phyloP scores from a whole-genome alignment of 2,888 invertebrate species.

The Furcula furcula region DNA sequence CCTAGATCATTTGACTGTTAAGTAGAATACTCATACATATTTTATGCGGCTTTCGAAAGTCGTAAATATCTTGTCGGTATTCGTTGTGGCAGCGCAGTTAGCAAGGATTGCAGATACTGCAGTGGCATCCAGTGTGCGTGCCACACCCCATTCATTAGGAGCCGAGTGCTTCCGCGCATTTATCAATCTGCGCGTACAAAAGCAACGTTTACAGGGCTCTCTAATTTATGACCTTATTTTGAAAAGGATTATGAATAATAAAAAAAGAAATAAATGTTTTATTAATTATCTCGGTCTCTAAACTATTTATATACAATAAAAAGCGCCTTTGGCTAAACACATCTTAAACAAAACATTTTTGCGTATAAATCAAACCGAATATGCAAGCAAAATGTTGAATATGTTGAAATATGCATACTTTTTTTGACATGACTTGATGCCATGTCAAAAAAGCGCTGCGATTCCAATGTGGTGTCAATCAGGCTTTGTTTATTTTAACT shows the following conservation, averaged over 20 bases:
- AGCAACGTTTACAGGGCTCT: constrained; percentile 31
- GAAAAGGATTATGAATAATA: not conserved
- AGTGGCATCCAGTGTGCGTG: constrained; percentile 68
- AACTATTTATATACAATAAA: too few species aligned
- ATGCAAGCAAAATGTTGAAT: constrained; percentile 34
- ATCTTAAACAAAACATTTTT: too few species aligned
- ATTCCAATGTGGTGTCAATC: too few species aligned
- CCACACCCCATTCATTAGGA: constrained; percentile 78
- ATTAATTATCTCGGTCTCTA: too few species aligned
- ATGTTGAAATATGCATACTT: constrained; percentile 38
- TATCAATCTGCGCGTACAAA: constrained; percentile 70
- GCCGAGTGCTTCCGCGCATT: constrained; percentile 79
- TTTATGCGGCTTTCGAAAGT: too few species aligned
- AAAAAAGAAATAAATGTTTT: too few species aligned
- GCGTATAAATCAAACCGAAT: constrained; percentile 36
- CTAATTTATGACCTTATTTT: not conserved
- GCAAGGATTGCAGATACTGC: constrained; percentile 65
- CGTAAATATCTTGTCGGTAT: constrained; percentile 49
- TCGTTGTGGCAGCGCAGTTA: constrained; percentile 43
- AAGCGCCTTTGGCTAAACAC: too few species aligned
- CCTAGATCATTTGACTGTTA: too few species aligned
- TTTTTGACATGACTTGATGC: constrained; percentile 26
- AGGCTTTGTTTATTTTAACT: constrained; percentile 16
- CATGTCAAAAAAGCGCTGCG: too few species aligned
- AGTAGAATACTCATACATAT: too few species aligned